Conservation (phyloP, 2,113 vertebrate species). For the Lycaon pictus region DNA sequence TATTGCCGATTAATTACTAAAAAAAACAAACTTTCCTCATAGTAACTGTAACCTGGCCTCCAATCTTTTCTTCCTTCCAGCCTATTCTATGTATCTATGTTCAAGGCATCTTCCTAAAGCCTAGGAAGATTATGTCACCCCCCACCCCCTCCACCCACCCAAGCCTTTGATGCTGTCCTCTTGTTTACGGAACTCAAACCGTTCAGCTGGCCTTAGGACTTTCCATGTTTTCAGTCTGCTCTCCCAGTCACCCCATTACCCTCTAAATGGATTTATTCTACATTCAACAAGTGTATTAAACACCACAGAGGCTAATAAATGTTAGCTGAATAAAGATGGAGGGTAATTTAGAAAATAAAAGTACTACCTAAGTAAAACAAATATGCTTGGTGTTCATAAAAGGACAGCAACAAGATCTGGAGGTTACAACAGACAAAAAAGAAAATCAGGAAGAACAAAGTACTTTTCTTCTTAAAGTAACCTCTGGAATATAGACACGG, state of each 20-base stretch:
- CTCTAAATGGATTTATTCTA: not conserved
- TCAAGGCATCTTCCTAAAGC: constrained; percentile 4
- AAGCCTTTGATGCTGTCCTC: not conserved
- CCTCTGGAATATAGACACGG: not conserved
- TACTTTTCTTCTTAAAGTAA: not conserved
- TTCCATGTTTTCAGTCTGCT: not conserved
- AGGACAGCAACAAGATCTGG: not conserved
- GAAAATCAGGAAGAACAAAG: not conserved
- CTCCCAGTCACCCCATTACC: not conserved
- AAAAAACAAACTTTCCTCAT: not conserved
- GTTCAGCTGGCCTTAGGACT: not conserved
- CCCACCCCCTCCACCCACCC: too few relatives aligned
- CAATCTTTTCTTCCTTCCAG: not conserved
- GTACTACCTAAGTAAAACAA: constrained; percentile 29
- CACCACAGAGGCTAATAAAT: not conserved
- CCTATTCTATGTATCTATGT: not conserved
- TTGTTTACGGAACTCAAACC: not conserved
- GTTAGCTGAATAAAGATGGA: not conserved
- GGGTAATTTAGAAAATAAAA: not conserved
- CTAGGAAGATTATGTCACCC: not conserved
- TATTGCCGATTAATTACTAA: not conserved
- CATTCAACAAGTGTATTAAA: not conserved
- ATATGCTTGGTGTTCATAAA: not conserved
- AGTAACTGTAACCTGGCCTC: not conserved
- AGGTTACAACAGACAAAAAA: not conserved